phyloP scores from a whole-genome alignment of 2,888 invertebrate species.

The Myopa testacea region DNA sequence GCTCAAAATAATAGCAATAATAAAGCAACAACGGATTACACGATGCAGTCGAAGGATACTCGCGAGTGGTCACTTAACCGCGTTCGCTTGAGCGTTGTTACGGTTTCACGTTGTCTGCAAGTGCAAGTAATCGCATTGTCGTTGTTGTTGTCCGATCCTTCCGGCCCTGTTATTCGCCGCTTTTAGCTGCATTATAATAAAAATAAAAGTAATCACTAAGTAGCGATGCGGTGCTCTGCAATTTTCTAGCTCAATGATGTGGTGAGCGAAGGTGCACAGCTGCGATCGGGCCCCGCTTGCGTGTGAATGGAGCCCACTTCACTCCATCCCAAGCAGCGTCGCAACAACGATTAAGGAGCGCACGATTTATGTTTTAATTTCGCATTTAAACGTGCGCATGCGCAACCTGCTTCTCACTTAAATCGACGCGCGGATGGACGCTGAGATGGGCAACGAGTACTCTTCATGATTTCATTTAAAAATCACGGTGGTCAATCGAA shows the following conservation, averaged over 20 bases:
- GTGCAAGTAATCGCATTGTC: neutral
- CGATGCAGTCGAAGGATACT: neutral
- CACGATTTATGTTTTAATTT: slow-evolving; percentile 65
- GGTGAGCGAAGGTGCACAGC: neutral
- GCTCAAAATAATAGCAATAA: slow-evolving; percentile 41
- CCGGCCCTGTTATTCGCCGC: neutral
- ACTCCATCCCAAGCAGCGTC: slow-evolving; percentile 47
- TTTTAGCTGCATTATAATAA: slow-evolving; percentile 23
- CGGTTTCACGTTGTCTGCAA: neutral
- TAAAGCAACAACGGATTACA: slow-evolving; percentile 22
- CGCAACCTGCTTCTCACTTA: neutral
- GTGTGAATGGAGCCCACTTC: neutral
- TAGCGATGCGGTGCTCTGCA: slow-evolving; percentile 43
- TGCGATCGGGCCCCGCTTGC: neutral
- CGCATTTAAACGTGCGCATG: slow-evolving; percentile 48
- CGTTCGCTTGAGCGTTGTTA: neutral
- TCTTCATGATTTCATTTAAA: slow-evolving; percentile 35
- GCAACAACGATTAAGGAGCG: slow-evolving; percentile 64
- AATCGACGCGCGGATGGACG: neutral
- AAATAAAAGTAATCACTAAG: slow-evolving; percentile 26
- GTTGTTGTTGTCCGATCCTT: neutral
- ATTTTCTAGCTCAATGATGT: slow-evolving; percentile 46
- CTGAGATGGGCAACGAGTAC: slow-evolving; percentile 5
- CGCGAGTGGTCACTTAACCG: too few species aligned
- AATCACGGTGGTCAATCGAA: neutral